These are phyloP conservation scores for Cataglyphis altisquamis DNA, from an alignment of 2,888 invertebrate genomes.

Conservation along the genomic window DNA sequence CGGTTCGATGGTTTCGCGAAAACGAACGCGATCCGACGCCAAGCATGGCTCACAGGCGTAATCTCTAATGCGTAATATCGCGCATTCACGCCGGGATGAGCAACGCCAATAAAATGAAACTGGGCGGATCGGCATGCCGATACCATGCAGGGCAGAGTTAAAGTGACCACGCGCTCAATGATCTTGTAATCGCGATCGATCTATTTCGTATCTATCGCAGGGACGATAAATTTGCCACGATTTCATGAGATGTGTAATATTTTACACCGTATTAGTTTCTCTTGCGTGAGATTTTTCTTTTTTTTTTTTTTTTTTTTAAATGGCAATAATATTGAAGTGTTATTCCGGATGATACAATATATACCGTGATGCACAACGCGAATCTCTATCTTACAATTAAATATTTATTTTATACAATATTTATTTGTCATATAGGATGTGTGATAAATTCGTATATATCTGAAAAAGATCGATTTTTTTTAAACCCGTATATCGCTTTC, in stretches of 20 bases:
- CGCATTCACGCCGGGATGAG: conserved; percentile 68
- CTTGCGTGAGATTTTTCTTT: conserved; percentile 54
- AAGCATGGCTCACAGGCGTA: conserved; percentile 61
- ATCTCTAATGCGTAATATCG: conserved; percentile 77
- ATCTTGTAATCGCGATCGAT: conserved; percentile 65
- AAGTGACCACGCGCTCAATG: conserved; percentile 63
- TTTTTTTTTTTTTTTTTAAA: conserved; percentile 54
- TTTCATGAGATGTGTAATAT: conserved; percentile 70
- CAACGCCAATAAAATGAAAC: conserved; percentile 73
- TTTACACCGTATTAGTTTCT: conserved; percentile 61
- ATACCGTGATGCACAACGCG: not conserved
- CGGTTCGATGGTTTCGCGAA: conserved; percentile 66
- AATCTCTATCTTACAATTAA: not conserved
- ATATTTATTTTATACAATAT: not conserved
- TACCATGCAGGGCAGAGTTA: conserved; percentile 18
- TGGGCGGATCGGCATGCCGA: conserved; percentile 42
- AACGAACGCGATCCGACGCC: conserved; percentile 65
- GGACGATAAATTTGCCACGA: conserved; percentile 57
- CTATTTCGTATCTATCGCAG: conserved; percentile 61
- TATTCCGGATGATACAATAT: conserved; percentile 14
- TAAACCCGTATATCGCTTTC: not conserved
- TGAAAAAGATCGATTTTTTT: not conserved
- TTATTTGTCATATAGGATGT: not conserved
- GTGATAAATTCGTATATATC: not conserved
- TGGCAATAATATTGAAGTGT: conserved; percentile 39